phyloP scores from a whole-genome alignment of 2,888 invertebrate genomes.

The Acronicta psi region DNA sequence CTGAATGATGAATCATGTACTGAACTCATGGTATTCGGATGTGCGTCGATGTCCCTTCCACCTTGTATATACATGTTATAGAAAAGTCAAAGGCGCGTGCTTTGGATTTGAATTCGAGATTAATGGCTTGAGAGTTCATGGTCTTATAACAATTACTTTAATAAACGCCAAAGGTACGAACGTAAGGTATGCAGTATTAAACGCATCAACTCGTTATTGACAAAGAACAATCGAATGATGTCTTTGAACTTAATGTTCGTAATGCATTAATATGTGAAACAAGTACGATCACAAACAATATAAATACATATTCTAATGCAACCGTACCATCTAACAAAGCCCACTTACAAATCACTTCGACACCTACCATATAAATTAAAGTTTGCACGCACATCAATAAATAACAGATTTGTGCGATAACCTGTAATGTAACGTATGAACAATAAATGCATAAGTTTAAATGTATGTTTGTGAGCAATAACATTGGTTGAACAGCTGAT shows the following conservation, averaged over 20 bases:
- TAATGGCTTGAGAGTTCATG: too few species aligned
- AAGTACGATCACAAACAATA: slow-evolving; percentile 33
- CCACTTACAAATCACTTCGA: slow-evolving; percentile 51
- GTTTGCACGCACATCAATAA: slow-evolving; percentile 47
- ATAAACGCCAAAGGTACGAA: not conserved
- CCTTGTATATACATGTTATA: too few species aligned
- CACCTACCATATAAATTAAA: slow-evolving; percentile 50
- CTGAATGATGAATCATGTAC: too few species aligned
- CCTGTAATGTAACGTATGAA: slow-evolving; percentile 10
- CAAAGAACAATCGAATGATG: slow-evolving; percentile 3
- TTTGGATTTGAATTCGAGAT: too few species aligned
- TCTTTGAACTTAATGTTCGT: not conserved
- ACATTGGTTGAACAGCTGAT: not conserved
- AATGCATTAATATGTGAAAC: slow-evolving; percentile 31
- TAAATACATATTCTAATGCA: slow-evolving; percentile 43
- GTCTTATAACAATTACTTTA: not conserved
- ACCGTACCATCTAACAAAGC: slow-evolving; percentile 41
- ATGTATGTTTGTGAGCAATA: slow-evolving; percentile 26
- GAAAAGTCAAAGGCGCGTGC: too few species aligned
- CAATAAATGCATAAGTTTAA: slow-evolving; percentile 6
- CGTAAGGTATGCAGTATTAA: not conserved
- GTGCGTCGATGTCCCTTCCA: too few species aligned
- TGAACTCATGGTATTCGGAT: too few species aligned
- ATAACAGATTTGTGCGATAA: slow-evolving; percentile 43
- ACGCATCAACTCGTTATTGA: slow-evolving; percentile 1